phyloP scores from a whole-genome alignment of 2,113 vertebrate species.

The Corynorhinus townsendii region DNA sequence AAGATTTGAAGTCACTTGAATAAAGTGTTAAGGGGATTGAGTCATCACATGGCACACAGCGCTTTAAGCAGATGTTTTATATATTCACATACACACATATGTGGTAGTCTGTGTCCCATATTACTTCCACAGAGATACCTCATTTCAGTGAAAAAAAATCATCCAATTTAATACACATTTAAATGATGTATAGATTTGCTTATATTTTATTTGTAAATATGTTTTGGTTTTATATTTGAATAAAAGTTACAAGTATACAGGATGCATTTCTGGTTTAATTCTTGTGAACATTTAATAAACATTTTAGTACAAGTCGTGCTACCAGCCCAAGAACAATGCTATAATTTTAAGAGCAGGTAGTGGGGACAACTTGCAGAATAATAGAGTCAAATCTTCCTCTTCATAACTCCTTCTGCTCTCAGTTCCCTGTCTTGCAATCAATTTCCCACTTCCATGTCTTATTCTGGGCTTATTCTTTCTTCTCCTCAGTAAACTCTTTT shows the following conservation, averaged over 20 bases:
- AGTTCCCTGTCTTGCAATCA: accelerated
- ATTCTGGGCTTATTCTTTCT: not conserved
- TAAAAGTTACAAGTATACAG: not conserved
- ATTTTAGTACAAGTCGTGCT: not conserved
- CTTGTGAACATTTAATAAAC: not conserved
- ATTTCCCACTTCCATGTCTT: not conserved
- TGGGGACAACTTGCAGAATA: too few species aligned
- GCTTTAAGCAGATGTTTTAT: not conserved
- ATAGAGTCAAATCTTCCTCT: not conserved
- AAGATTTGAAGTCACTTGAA: not conserved
- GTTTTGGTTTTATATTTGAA: not conserved
- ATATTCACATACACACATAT: not conserved
- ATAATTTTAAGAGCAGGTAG: not conserved
- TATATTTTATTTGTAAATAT: not conserved
- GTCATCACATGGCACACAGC: not conserved
- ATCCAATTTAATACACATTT: not conserved
- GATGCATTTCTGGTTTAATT: not conserved
- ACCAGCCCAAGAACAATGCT: not conserved
- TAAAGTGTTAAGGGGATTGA: not conserved
- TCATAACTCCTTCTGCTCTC: not conserved
- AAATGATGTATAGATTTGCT: not conserved
- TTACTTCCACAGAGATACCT: not conserved
- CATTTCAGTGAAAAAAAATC: not conserved
- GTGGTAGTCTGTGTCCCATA: not conserved
- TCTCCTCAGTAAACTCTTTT: not conserved